These are phyloP conservation scores for Sebastes kiyomatsui DNA, from an alignment of 2,797 vertebrate species.

Conservation along the genomic window DNA sequence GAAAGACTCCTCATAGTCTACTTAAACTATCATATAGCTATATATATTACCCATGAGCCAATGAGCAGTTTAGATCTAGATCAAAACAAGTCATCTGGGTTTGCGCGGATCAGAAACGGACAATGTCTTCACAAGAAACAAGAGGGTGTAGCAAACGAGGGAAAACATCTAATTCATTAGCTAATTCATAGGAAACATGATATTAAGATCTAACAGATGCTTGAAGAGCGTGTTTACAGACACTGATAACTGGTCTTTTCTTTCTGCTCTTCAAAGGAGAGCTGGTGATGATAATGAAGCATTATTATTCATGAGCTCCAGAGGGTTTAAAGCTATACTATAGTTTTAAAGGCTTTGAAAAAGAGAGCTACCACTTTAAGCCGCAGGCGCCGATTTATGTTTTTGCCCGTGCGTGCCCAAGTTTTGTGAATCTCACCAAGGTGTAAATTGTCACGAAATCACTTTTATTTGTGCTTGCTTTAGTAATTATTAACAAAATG, in stretches of 20 bases:
- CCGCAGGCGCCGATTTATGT: neutral
- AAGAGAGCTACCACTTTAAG: slow-evolving; percentile 4
- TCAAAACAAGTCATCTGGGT: neutral
- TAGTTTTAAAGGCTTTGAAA: slow-evolving; percentile 17
- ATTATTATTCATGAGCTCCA: slow-evolving; percentile 37
- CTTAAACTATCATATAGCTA: neutral
- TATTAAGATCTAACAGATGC: slow-evolving; percentile 3
- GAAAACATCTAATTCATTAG: slow-evolving; percentile 11
- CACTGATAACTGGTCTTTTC: slow-evolving; percentile 23
- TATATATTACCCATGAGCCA: too few relatives aligned
- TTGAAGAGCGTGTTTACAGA: slow-evolving; percentile 35
- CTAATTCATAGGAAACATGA: slow-evolving; percentile 6
- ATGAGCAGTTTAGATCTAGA: too few relatives aligned
- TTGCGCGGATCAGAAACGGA: neutral
- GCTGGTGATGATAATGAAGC: slow-evolving; percentile 30
- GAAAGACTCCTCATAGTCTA: neutral
- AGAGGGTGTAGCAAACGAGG: neutral
- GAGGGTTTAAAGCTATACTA: slow-evolving; percentile 19
- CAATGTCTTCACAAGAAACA: neutral
- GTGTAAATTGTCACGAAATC: too few relatives aligned
- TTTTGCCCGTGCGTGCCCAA: too few relatives aligned
- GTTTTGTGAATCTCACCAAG: too few relatives aligned
- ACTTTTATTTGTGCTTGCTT: too few relatives aligned
- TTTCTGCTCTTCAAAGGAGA: slow-evolving; percentile 39
- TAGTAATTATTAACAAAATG: too few relatives aligned